These are phyloP conservation scores for Pristionchus maxplancki DNA, from an alignment of 2,888 invertebrate genomes.

Conservation along the genomic window DNA sequence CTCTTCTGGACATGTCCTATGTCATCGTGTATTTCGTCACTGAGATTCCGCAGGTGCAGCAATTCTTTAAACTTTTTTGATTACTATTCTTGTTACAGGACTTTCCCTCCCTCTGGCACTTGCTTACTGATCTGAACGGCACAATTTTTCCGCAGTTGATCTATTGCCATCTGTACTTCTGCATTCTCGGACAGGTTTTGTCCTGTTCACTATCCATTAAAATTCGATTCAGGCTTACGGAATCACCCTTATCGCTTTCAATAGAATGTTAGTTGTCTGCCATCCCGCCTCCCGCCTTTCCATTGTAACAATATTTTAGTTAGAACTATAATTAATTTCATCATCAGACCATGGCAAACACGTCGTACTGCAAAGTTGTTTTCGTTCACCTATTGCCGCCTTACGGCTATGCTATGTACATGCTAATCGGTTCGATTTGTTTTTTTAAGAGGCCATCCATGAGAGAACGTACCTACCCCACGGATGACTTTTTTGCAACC, in stretches of 20 bases:
- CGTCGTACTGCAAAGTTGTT: too few relatives aligned
- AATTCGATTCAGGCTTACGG: neutral
- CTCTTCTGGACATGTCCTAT: neutral
- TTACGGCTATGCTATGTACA: neutral
- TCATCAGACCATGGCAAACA: too few relatives aligned
- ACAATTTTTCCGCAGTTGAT: neutral
- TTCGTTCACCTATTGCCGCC: too few relatives aligned
- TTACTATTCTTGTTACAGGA: neutral
- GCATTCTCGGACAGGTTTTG: neutral
- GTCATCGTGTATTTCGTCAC: neutral
- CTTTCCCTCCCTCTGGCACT: neutral
- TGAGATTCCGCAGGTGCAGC: neutral
- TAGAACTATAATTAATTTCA: neutral
- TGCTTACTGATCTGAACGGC: neutral
- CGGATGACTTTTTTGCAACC: too few relatives aligned
- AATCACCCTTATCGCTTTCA: neutral
- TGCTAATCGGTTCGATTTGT: conserved; percentile 12
- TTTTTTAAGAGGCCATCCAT: too few relatives aligned
- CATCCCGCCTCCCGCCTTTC: neutral
- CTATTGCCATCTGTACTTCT: neutral
- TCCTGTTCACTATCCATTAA: neutral
- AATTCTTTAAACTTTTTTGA: neutral
- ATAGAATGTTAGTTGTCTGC: neutral
- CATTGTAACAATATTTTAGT: neutral
- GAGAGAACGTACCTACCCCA: too few relatives aligned